Conservation (phyloP, 92 coral and sea anemone species). For the Anthopleura xanthogrammica region DNA sequence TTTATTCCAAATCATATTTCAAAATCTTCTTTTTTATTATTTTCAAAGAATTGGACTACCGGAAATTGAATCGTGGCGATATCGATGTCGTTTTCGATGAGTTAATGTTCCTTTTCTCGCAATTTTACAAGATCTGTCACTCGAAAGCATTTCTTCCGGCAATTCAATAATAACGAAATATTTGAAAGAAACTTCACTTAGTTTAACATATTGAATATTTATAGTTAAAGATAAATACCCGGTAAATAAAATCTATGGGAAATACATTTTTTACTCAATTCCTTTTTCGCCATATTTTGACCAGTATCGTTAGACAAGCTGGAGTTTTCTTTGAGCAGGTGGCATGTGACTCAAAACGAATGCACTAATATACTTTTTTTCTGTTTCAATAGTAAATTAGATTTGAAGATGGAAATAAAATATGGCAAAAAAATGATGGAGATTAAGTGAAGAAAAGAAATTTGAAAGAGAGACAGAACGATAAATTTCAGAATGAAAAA, state of each 20-base stretch:
- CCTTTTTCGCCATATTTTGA: neutral
- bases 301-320: too few species aligned
- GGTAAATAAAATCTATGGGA: too few species aligned
- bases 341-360: too few species aligned
- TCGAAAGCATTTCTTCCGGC: constrained; percentile 16
- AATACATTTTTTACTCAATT: neutral
- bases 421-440: neutral
- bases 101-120: neutral
- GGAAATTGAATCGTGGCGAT: neutral
- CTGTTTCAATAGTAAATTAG: too few species aligned
- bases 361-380: too few species aligned
- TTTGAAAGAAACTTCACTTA: neutral
- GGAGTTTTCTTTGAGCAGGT: too few species aligned
- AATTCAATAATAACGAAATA: constrained; percentile 9
- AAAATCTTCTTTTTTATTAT: neutral
- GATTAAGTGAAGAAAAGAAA: neutral
- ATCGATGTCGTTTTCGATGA: neutral
- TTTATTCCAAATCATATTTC: neutral
- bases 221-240: neutral
- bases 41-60: neutral
- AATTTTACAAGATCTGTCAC: neutral
- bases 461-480: too few species aligned
- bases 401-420: too few species aligned
- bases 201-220: neutral
- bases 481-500: too few species aligned